Base-by-base conservation (phyloP, 1,140 invertebrate species). In the Drosophila nigrodunni region DNA sequence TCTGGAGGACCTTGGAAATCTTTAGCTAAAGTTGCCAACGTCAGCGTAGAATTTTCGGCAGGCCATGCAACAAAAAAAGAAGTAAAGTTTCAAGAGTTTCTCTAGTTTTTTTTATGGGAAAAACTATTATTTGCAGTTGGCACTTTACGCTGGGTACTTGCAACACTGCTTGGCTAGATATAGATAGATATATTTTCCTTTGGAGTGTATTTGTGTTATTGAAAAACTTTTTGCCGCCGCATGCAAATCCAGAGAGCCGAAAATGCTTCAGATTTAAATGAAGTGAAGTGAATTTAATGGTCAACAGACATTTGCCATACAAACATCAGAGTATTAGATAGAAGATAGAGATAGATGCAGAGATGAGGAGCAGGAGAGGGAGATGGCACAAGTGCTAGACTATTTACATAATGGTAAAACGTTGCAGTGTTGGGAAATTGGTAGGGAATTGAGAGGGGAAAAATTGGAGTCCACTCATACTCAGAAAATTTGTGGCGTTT, bases 201-300 rank as follows among this genome's bases (percentile, higher is more conserved):
- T 71, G 30, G 35, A 57, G 65, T 87, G 77, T 78, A 69, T 69
- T 74, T 76, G 78, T 89, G 74, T 85, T 88, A 88, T 88, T 88
- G 85, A 78, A 88, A 88, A 88, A 89, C 59, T 88, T 88, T 89
- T 68, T 59, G 61, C 52, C 78, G 62, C 54, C 75, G 71, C 80
- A 78, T 80, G 80, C 70, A 74, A 73, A 71, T 74, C 77, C 21
- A 59, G 41, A 59, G 41, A 61, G 64, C 44, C 66, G 70, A 77
- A 79, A 77, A 90, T 80, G 78, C 87, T 90, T 80, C 73, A 90
- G 83, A 91, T 87, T 91, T 88, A 91, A 91, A 91, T 91, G 88
- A 91, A 91, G 88, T 91, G 83, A 85, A 91, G 88, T 91, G 88
- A 91, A 91, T 91, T 91, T 91, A 91, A 91, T 91, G 83, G 88